Conservation (phyloP, 2,113 vertebrate genomes). For the Chaetodon auriga region DNA sequence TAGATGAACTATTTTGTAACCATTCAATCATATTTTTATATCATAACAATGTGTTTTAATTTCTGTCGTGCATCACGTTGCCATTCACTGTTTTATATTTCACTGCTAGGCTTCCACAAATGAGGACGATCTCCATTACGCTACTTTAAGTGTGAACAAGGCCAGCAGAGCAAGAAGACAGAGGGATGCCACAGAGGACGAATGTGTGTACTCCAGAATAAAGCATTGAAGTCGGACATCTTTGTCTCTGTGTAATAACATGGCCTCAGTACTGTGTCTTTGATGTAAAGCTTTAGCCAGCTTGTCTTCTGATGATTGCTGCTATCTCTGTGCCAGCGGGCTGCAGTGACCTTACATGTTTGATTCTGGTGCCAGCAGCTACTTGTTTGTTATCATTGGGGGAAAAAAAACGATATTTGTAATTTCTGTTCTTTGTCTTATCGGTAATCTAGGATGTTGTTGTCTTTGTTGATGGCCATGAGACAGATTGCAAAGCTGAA, state of each 20-base stretch:
- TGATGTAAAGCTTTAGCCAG: too few species aligned
- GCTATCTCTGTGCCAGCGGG: not conserved
- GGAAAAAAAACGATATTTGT: too few species aligned
- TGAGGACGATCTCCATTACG: conserved; percentile 3
- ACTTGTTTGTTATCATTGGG: too few species aligned
- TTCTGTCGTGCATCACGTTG: not conserved
- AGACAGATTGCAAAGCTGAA: too few species aligned
- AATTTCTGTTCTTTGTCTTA: too few species aligned
- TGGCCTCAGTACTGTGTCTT: not conserved
- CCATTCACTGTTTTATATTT: not conserved
- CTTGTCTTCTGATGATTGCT: not conserved
- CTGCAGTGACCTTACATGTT: too few species aligned
- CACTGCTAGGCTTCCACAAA: not conserved
- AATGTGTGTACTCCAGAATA: conserved; percentile 28
- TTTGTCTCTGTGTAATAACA: not conserved
- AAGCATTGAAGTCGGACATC: not conserved
- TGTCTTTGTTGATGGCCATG: too few species aligned
- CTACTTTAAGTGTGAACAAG: not conserved
- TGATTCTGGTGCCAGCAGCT: too few species aligned
- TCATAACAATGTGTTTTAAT: not conserved
- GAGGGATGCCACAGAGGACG: not conserved
- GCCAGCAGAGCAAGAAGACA: not conserved
- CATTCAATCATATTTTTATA: not conserved
- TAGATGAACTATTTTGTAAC: not conserved
- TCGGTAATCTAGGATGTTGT: too few species aligned